These are phyloP conservation scores for Diarsia brunnea DNA, from an alignment of 2,888 invertebrate species.

Conservation along the genomic window DNA sequence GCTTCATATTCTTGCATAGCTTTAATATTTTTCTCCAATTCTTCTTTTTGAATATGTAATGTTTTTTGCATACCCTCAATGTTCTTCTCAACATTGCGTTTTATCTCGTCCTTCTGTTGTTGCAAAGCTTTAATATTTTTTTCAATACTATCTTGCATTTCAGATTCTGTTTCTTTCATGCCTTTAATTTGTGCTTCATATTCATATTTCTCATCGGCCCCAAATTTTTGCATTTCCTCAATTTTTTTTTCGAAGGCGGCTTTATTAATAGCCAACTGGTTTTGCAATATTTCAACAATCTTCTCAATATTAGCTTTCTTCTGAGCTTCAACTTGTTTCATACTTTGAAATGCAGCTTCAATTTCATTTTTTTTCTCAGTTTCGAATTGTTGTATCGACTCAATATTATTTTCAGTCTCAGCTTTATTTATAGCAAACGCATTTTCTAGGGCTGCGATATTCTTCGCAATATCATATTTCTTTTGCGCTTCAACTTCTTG, in stretches of 20 bases:
- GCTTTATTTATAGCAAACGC: slow-evolving; percentile 12
- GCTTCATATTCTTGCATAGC: slow-evolving; percentile 10
- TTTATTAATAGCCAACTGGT: slow-evolving; percentile 7
- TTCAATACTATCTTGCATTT: neutral
- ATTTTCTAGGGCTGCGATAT: slow-evolving; percentile 27
- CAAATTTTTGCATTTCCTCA: slow-evolving; percentile 10
- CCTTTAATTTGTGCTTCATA: slow-evolving; percentile 22
- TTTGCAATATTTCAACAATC: slow-evolving; percentile 19
- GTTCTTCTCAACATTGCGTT: slow-evolving; percentile 11
- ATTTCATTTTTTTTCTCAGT: slow-evolving; percentile 16
- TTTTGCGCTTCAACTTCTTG: slow-evolving; percentile 28
- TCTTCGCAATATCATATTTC: slow-evolving; percentile 33
- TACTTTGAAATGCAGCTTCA: slow-evolving; percentile 15
- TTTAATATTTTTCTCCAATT: slow-evolving; percentile 13
- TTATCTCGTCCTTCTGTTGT: neutral
- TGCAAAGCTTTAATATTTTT: neutral
- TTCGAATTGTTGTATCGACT: slow-evolving; percentile 22
- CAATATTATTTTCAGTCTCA: slow-evolving; percentile 8
- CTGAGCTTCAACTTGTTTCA: slow-evolving; percentile 27
- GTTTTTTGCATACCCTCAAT: slow-evolving; percentile 9
- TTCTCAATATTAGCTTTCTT: slow-evolving; percentile 22
- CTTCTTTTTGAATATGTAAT: neutral
- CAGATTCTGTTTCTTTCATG: neutral
- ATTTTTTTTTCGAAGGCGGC: slow-evolving; percentile 5
- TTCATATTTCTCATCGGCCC: neutral